A percentile compares a stretch with the other conserved stretches of the same genome.
Conservation (phyloP, 2,888 invertebrate species). For the Ennomos quercinarius region DNA sequence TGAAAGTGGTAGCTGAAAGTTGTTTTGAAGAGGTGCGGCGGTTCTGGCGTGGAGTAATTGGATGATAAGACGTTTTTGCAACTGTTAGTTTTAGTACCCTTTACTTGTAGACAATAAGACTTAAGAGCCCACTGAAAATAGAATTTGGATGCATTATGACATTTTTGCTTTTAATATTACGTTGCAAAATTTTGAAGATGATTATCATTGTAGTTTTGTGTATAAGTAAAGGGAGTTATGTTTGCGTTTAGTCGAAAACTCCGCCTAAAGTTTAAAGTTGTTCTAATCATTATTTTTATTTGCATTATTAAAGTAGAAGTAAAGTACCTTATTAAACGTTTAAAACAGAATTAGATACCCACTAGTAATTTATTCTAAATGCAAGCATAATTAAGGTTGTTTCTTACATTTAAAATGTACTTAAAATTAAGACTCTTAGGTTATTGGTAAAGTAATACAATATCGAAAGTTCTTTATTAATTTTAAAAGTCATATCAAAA, state of each 20-base stretch:
- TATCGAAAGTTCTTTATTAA: background rate
- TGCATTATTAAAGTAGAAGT: too few species aligned
- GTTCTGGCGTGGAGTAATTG: slow-evolving; percentile 69
- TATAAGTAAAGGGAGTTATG: slow-evolving; percentile 16
- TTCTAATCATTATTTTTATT: slow-evolving; percentile 6
- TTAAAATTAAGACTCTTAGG: background rate
- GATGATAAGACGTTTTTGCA: slow-evolving; percentile 47
- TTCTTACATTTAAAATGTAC: slow-evolving; percentile 9
- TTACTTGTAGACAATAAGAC: slow-evolving; percentile 5
- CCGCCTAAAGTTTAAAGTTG: slow-evolving; percentile 17
- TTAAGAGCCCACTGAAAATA: background rate
- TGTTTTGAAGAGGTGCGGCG: slow-evolving; percentile 77
- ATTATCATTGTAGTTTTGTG: background rate
- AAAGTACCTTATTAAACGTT: background rate
- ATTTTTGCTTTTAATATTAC: too few species aligned
- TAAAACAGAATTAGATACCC: background rate
- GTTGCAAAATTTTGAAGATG: too few species aligned
- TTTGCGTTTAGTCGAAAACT: slow-evolving; percentile 35
- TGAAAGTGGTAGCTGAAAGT: slow-evolving; percentile 81
- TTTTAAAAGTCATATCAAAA: slow-evolving; percentile 6
- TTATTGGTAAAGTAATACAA: background rate
- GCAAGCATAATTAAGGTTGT: slow-evolving; percentile 9
- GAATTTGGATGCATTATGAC: background rate
- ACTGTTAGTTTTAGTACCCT: slow-evolving; percentile 7
- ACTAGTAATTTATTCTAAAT: background rate